Evolutionary conservation across 2,113 vertebrate genomes (phyloP).

Genomic region (Austrofundulus limnaeus): DNA sequence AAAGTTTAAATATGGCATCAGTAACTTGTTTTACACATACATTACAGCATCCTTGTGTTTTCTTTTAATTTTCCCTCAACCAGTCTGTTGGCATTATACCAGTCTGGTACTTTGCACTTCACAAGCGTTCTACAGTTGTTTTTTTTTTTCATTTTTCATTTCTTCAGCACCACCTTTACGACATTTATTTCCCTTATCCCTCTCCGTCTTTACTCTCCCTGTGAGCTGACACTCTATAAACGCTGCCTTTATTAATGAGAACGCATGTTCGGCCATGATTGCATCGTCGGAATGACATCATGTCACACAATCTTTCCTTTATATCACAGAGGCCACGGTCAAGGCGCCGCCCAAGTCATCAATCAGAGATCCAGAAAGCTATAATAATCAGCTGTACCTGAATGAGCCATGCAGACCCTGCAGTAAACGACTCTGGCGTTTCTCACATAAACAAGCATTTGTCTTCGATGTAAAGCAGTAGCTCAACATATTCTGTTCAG

Average conservation of each 20-base stretch:
- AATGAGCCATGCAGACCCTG: conserved; percentile 24
- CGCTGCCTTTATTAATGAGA: conserved; percentile 60
- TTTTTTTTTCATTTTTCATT: conserved; percentile 3
- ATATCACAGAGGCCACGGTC: conserved; percentile 57
- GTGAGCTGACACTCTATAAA: conserved; percentile 29
- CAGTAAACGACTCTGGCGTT: not conserved
- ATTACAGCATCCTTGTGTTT: not conserved
- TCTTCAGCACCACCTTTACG: not conserved
- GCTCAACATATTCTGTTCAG: conserved; percentile 10
- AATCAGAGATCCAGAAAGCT: conserved; percentile 43
- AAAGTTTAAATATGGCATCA: too few relatives aligned
- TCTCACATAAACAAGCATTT: conserved; percentile 9
- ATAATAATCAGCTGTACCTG: conserved; percentile 52
- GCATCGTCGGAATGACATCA: conserved; percentile 66
- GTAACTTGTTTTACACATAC: too few relatives aligned
- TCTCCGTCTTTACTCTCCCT: conserved; percentile 6
- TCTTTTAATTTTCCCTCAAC: conserved; percentile 9
- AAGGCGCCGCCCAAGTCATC: conserved; percentile 47
- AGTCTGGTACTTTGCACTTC: conserved; percentile 14
- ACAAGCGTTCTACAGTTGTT: conserved; percentile 4
- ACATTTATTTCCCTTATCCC: not conserved
- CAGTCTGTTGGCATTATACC: conserved; percentile 1
- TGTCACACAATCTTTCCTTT: conserved; percentile 71
- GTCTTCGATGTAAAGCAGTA: conserved; percentile 10
- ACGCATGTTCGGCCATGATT: conserved; percentile 58